Evolutionary conservation across 2,888 invertebrate genomes (phyloP).

Genomic region (Eupithecia dodoneata): DNA sequence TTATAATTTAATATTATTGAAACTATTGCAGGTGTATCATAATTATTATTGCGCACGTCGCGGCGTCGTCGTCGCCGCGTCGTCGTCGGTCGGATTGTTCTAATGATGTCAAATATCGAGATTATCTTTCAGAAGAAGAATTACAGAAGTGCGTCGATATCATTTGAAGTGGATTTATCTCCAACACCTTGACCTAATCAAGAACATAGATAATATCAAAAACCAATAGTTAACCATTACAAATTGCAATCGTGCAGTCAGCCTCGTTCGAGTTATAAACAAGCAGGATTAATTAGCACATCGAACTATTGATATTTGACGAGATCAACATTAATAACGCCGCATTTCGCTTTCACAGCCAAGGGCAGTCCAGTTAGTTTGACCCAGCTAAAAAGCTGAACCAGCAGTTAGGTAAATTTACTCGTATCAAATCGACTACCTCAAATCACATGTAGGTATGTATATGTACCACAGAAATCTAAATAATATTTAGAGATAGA

Average conservation of each 20-base stretch:
- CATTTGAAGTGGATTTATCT: conserved; percentile 5
- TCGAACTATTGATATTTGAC: neutral
- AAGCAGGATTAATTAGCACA: conserved; percentile 1
- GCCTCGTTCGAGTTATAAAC: conserved; percentile 1
- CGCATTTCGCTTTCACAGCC: neutral
- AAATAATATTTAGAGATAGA: too few relatives aligned
- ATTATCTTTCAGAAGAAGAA: neutral
- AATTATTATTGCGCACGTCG: too few relatives aligned
- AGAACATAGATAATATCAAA: neutral
- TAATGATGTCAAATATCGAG: too few relatives aligned
- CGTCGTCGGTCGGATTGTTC: too few relatives aligned
- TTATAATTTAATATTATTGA: too few relatives aligned
- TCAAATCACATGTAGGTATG: too few relatives aligned
- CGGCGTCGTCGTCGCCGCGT: too few relatives aligned
- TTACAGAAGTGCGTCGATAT: conserved; percentile 1
- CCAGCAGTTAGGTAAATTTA: neutral
- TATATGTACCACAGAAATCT: too few relatives aligned
- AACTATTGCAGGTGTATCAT: too few relatives aligned
- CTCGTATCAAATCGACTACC: neutral
- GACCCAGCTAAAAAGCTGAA: neutral
- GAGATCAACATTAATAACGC: conserved; percentile 4
- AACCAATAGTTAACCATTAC: neutral
- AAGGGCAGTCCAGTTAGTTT: neutral
- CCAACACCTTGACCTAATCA: conserved; percentile 6
- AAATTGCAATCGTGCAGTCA: conserved; percentile 7